phyloP scores from a whole-genome alignment of 2,888 invertebrate species.

The Dryocosmus kuriphilus region DNA sequence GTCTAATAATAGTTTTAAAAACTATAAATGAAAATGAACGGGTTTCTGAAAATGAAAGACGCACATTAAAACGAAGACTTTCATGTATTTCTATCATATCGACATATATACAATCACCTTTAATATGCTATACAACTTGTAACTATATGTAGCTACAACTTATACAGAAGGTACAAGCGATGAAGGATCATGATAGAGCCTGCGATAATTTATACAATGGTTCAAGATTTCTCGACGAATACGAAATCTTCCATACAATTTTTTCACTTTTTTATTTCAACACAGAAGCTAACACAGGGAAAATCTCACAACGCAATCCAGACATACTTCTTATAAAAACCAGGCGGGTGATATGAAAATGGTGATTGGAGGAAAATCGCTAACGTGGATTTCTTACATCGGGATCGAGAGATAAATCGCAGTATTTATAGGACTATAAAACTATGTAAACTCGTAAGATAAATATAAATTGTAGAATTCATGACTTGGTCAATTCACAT shows the following conservation, averaged over 20 bases:
- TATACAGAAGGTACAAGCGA: slow-evolving; percentile 49
- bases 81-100: slow-evolving; percentile 72
- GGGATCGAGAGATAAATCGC: slow-evolving; percentile 23
- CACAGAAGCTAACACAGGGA: neutral
- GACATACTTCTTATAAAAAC: neutral
- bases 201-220: slow-evolving; percentile 31
- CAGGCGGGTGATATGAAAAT: slow-evolving; percentile 16
- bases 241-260: neutral
- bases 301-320: slow-evolving; percentile 6
- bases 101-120: slow-evolving; percentile 77
- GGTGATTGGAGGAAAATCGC: slow-evolving; percentile 25
- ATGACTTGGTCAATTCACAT: slow-evolving; percentile 17
- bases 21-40: neutral
- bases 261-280: neutral
- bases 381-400: slow-evolving; percentile 23
- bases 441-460: slow-evolving; percentile 12
- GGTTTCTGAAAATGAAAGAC: neutral
- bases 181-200: slow-evolving; percentile 12
- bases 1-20: too few species aligned
- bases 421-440: slow-evolving; percentile 23
- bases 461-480: slow-evolving; percentile 36
- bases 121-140: slow-evolving; percentile 68
- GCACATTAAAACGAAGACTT: slow-evolving; percentile 61
- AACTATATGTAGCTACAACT: slow-evolving; percentile 58
- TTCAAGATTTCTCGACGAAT: slow-evolving; percentile 24